Conservation (phyloP, 2,797 vertebrate genomes). For the Falco cherrug region DNA sequence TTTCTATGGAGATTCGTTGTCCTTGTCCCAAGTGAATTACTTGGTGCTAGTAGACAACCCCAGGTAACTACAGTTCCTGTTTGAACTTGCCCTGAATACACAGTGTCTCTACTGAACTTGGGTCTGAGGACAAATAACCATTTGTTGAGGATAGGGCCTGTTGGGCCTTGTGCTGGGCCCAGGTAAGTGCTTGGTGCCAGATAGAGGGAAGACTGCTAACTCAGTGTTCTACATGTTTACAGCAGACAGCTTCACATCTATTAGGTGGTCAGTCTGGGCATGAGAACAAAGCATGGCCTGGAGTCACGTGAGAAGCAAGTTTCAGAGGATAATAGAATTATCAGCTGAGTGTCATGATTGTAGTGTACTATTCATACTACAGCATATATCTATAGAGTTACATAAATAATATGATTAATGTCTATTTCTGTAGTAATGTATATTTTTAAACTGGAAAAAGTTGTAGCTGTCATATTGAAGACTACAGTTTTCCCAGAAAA, state of each 20-base stretch:
- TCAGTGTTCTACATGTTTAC: neutral
- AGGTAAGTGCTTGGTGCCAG: neutral
- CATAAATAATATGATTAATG: neutral
- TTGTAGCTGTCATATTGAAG: neutral
- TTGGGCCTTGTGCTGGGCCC: neutral
- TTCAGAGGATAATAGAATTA: neutral
- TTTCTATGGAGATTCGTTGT: neutral
- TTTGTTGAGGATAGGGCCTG: neutral
- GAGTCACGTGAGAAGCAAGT: neutral
- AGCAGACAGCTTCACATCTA: neutral
- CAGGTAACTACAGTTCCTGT: neutral
- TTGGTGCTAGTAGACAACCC: neutral
- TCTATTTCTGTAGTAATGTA: neutral
- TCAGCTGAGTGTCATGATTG: neutral
- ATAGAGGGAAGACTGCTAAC: fast-evolving
- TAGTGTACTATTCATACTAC: neutral
- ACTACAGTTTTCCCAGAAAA: neutral
- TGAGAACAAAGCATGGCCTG: neutral
- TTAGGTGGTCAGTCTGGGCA: neutral
- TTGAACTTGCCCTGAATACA: neutral
- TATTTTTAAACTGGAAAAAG: neutral
- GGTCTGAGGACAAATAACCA: neutral
- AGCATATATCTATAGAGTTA: neutral
- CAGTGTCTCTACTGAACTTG: neutral
- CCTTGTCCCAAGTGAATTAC: neutral